Conservation (phyloP, 2,113 vertebrate species). For the Osmerus eperlanus region DNA sequence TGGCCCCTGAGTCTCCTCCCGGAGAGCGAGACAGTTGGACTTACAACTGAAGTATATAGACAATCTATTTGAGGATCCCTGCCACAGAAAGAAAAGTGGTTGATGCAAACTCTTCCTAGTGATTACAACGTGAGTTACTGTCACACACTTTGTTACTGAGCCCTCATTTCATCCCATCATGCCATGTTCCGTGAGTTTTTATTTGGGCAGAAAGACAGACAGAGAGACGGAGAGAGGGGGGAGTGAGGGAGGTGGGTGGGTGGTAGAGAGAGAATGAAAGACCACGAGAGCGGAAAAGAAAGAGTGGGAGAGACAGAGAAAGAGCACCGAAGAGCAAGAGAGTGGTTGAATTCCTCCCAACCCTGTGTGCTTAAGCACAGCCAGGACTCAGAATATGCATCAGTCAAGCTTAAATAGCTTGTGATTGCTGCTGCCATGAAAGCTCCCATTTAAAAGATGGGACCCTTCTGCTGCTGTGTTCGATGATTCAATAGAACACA, state of each 20-base stretch:
- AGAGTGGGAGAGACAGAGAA: neutral
- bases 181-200: too few relatives aligned
- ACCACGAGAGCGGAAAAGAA: neutral
- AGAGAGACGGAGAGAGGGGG: neutral
- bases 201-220: too few relatives aligned
- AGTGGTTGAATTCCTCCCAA: slow-evolving; percentile 9
- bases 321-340: neutral
- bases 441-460: neutral
- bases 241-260: neutral
- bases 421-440: neutral
- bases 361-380: neutral
- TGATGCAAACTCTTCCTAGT: too few relatives aligned
- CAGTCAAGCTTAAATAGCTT: neutral
- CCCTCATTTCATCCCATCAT: too few relatives aligned
- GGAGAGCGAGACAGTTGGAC: neutral
- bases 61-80: too few relatives aligned
- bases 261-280: neutral
- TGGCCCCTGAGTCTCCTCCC: neutral
- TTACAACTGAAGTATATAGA: neutral
- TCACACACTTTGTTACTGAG: too few relatives aligned
- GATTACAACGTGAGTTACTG: neutral
- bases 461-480: too few relatives aligned
- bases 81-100: too few relatives aligned
- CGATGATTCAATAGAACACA: too few relatives aligned
- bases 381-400: neutral